These are phyloP conservation scores for Hyles lineata DNA, from an alignment of 2,888 invertebrate species.

Conservation along the genomic window DNA sequence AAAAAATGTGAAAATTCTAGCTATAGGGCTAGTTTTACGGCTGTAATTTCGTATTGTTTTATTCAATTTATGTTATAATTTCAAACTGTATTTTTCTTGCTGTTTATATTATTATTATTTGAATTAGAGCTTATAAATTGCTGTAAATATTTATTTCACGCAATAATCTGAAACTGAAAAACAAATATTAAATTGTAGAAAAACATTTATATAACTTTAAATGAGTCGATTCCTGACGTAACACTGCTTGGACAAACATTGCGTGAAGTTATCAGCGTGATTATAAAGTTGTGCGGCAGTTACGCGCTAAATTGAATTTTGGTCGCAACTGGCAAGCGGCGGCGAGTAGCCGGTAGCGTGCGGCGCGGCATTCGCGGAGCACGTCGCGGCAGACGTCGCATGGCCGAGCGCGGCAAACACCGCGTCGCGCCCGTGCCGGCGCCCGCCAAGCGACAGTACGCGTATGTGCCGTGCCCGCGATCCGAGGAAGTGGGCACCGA, in stretches of 20 bases:
- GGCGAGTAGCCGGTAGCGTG: constrained; percentile 48
- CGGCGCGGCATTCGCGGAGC: constrained; percentile 55
- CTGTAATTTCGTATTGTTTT: not conserved
- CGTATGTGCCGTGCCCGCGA: constrained; percentile 80
- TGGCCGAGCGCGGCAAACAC: constrained; percentile 80
- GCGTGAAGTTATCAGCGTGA: constrained; percentile 22
- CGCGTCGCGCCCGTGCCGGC: constrained; percentile 82
- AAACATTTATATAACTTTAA: no score
- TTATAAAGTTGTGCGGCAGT: constrained; percentile 26
- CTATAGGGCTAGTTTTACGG: no score
- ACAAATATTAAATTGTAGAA: no score
- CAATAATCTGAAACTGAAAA: no score
- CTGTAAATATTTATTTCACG: not conserved
- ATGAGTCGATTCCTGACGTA: no score
- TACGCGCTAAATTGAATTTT: constrained; percentile 29
- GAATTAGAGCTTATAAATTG: no score
- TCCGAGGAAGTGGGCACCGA: constrained; percentile 83
- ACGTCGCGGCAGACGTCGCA: constrained; percentile 75
- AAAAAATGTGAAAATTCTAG: no score
- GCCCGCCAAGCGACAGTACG: constrained; percentile 79
- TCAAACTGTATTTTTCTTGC: not conserved
- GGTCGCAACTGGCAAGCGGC: constrained; percentile 44
- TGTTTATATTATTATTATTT: not conserved
- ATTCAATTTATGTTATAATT: not conserved
- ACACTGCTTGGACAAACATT: not conserved